Base-by-base conservation (phyloP, 2,113 vertebrate species). In the pig (Sus scrofa) region DNA sequence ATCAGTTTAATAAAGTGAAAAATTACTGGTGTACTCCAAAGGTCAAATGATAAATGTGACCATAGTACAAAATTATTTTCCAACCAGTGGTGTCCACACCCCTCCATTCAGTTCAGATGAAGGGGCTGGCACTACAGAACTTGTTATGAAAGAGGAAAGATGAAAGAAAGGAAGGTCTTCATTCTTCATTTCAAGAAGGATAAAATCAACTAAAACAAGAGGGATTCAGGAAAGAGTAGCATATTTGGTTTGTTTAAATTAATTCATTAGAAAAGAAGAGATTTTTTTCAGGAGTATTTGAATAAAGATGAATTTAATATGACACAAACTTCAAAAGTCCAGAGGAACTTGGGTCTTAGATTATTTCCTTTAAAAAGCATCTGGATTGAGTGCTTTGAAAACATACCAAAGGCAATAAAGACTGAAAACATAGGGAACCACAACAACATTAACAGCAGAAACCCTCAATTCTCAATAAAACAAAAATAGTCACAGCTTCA, bases 241-340 rank as follows among this genome's bases (percentile, higher is more conserved):
- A 67, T 78, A 67, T 83, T 94, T 93, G 14, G 58, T 77, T 93
- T 86, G 18, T 70, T 96, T 63, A 91, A 86, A 87, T n/a, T 84
- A 89, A 93, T 71, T 91, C 32, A 75, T 78, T 92, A 81, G n/a
- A 87, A 32, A 78, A 11, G 34, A 75, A 95, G 14, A 54, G 1
- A 18, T 39, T 10, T 91, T 84, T 63, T 68, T 32, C 8, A 90
- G 44, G 13, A 91, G 60, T 78, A 68, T 93, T 75, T 92, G 68
- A 77, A 73, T 26, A 54, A 73, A 86, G 15, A 85, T 90, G 13
- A 91, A 96, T 95, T 86, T 7, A 32, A 22, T 96, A 24, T 68
- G 62, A 32, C 11, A 71, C 32, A 78, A 84, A 95, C 27, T 86
- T 93, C 39, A 65, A n/a, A 91, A 87, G 44, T 63, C 19, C 9